Conservation (phyloP, 2,888 invertebrate species). For the Mimas tiliae region DNA sequence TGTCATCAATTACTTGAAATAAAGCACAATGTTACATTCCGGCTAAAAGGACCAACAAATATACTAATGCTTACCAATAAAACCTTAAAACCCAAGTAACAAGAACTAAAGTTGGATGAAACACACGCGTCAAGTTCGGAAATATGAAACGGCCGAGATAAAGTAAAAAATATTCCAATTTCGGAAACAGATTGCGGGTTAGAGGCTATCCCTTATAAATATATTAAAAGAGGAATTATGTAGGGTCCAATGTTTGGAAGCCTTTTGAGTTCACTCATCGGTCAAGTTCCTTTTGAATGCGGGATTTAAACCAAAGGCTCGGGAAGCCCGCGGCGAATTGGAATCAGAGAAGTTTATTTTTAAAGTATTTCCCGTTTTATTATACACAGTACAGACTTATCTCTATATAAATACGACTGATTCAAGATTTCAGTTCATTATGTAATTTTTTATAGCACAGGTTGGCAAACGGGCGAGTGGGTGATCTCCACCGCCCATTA, state of each 20-base stretch:
- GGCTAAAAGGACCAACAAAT: constrained; percentile 37
- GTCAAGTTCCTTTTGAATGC: constrained; percentile 22
- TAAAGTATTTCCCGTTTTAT: neutral
- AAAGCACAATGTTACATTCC: constrained; percentile 45
- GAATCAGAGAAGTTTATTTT: neutral
- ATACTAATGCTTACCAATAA: neutral
- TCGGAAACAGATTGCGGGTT: constrained; percentile 62
- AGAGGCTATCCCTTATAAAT: constrained; percentile 63
- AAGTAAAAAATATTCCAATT: constrained; percentile 67
- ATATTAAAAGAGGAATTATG: constrained; percentile 68
- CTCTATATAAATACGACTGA: no score
- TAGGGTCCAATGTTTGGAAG: constrained; percentile 42
- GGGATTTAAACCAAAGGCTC: neutral
- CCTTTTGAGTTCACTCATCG: constrained; percentile 30
- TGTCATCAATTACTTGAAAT: constrained; percentile 44
- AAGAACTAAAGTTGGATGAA: constrained; percentile 31
- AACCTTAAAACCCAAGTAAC: constrained; percentile 31
- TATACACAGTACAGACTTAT: neutral
- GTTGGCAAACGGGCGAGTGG: no score
- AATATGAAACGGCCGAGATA: constrained; percentile 48
- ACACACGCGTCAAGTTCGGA: constrained; percentile 30
- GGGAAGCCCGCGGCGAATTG: neutral
- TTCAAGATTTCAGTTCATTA: no score
- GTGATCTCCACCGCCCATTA: no score
- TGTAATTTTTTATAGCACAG: no score